Evolutionary conservation across 2,888 invertebrate genomes (phyloP).

Genomic region (Anagyrus pseudococci): DNA sequence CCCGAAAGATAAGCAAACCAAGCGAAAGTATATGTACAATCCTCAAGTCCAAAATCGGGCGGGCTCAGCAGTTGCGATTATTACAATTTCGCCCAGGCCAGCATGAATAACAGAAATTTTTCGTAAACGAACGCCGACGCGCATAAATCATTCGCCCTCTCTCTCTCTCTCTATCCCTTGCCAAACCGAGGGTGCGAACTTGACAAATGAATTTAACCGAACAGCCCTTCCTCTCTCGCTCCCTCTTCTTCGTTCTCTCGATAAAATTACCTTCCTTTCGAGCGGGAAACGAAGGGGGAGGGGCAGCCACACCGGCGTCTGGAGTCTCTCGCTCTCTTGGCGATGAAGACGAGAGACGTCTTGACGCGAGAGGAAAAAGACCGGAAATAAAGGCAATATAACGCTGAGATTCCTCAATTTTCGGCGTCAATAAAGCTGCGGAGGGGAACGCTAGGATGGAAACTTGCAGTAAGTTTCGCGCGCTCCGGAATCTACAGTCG

Average conservation of each 20-base stretch:
- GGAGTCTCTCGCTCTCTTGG: constrained; percentile 8
- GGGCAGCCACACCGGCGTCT: constrained; percentile 17
- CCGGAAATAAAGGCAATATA: constrained; percentile 41
- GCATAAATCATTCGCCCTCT: constrained; percentile 18
- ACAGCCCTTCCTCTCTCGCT: too few species aligned
- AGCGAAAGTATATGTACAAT: too few species aligned
- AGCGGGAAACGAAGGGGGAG: constrained; percentile 23
- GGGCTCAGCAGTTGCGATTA: not conserved
- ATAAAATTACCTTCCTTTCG: constrained; percentile 42
- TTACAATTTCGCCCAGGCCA: constrained; percentile 2
- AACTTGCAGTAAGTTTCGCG: too few species aligned
- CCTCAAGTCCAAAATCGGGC: too few species aligned
- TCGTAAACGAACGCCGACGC: not conserved
- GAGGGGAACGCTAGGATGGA: too few species aligned
- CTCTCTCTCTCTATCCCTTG: not conserved
- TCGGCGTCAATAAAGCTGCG: not conserved
- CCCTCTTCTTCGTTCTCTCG: too few species aligned
- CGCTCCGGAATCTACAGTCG: too few species aligned
- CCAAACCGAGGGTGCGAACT: not conserved
- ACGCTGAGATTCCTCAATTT: constrained; percentile 5
- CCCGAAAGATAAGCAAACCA: too few species aligned
- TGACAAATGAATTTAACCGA: constrained; percentile 36
- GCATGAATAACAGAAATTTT: constrained; percentile 11
- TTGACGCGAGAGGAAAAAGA: constrained; percentile 1
- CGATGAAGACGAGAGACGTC: constrained; percentile 38